Evolutionary conservation across 2,888 invertebrate genomes (phyloP), one percentile per base, ranked within the genome.

Genomic region (Leptogaster cylindrica): DNA sequence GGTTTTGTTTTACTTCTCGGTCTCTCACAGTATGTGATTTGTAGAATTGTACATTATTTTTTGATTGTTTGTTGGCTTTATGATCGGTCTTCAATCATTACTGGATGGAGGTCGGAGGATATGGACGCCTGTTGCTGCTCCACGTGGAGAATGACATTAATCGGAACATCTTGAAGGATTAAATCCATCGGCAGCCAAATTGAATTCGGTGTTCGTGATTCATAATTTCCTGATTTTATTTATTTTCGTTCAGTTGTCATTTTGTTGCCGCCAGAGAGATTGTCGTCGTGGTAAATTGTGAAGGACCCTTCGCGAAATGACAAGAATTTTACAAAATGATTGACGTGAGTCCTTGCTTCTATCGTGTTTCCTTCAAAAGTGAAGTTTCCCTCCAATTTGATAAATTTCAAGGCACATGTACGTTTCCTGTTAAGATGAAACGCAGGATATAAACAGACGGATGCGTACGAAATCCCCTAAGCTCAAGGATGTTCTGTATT

Each of bases 371-470:
- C 64, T 16, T 31, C 36, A 44, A 44, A 39, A 27, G 55, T 27
- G 46, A 50, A 55, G 55, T 58, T 68, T 64, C 41, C 65, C 39
- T 46, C 39, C 68, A 65, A 68, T 68, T 68, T 68, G 68, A 68
- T 65, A 68, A 68, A 68, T 68, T 68, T 65, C 55, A 55, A 58
- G 68, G 65, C 68, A 68, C 68, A 65, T 68, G 27, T 65, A 68
- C 48, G 48, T 48, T 33, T 64, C 48, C 64, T 48, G 46, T 31
- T 64, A 33, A 48, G 64, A 64, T 48, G 48, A 48, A 48, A 48
- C 41, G 48, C 33, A 33, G 48, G 64, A 48, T 61, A 61, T 44
- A 28, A 61, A 16, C 61, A 61, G 61, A 61, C 61, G 61, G 27
- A 61, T 61, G 61, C 61, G 61, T 61, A 44, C 27, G 44, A 44